A percentile compares a stretch with the other conserved stretches of the same genome.
Conservation (phyloP, 2,888 invertebrate species). For the Nematopogon swammerdamellus region DNA sequence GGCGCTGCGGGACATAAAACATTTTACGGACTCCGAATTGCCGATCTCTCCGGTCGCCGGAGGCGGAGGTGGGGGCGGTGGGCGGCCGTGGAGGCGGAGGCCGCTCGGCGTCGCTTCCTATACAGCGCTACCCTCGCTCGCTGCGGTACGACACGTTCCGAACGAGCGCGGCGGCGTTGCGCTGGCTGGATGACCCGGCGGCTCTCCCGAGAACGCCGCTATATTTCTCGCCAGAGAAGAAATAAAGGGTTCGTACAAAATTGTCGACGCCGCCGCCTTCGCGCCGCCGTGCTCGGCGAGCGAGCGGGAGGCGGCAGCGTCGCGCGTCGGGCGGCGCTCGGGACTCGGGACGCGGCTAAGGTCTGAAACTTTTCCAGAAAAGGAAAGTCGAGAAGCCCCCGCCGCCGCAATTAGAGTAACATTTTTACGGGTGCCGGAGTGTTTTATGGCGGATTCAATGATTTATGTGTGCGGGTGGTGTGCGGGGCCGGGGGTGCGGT, state of each 20-base stretch:
- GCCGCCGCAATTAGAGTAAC: conserved; percentile 51
- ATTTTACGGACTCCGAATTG: conserved; percentile 34
- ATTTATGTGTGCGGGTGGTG: conserved; percentile 52
- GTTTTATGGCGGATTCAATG: conserved; percentile 55
- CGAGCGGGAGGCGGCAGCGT: neutral
- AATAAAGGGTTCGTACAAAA: too few species aligned
- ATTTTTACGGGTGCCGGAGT: conserved; percentile 53
- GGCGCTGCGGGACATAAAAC: conserved; percentile 35
- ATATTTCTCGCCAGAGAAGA: too few species aligned
- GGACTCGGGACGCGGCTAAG: neutral
- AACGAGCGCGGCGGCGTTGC: too few species aligned
- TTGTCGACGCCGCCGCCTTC: too few species aligned
- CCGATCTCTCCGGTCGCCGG: conserved; percentile 8
- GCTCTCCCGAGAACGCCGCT: too few species aligned
- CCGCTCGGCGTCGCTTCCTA: too few species aligned
- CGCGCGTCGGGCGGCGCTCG: conserved; percentile 6
- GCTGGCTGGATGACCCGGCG: too few species aligned
- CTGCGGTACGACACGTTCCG: too few species aligned
- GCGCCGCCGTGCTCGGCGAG: too few species aligned
- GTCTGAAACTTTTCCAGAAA: conserved; percentile 16
- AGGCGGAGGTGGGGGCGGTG: neutral
- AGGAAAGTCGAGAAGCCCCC: conserved; percentile 33
- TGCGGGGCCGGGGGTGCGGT: conserved; percentile 25
- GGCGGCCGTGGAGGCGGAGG: too few species aligned
- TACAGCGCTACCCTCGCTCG: too few species aligned